Base-by-base conservation (phyloP, 2,113 vertebrate genomes). In the Dicrurus megarhynchus region DNA sequence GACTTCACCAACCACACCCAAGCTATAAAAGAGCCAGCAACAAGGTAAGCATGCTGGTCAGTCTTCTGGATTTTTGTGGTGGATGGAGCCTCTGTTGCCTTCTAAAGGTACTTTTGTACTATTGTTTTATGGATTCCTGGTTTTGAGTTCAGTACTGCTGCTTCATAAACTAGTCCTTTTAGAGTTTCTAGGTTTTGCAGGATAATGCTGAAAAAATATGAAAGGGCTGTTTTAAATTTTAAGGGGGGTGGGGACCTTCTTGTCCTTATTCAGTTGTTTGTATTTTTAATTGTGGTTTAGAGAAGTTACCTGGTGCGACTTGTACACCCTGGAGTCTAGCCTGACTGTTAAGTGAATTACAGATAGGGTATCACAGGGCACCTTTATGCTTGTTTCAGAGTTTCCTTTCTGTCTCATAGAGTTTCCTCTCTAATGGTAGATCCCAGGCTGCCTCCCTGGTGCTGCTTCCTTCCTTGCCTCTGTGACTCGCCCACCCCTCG, bases 11-110 rank as follows among this genome's bases (percentile, higher is more conserved):
- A 67, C 37, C 42, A 27, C 17, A 70, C 16, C 18, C 19, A 11
- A 44, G 21, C 8, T n/a, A 13, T 2, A 33, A 53, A 60, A 73
- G 33, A 23, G 17, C 5, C 19, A 47, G 9, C 21, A 47, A 32
- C 5, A 30, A 2, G 0, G 1, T 0, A 1, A 1, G 0, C 0
- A 0, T 21, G 3, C 0, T 75, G 3, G 0, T 6, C 0, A 0
- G 4, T 53, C 1, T 23, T 27, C 4, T 28, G 47, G 0, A 1
- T 3, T 53, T 70, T 21, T 83, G 21, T 3, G 6, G 6, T 39
- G 3, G 13, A 16, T 28, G 41, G 13, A 8, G 1, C 0, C 0
- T 18, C 16, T 68, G 10, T 6, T 63, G 21, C 14, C 9, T 39
- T 71, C 8, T 56, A 55, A 87, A 60, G 22, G 70, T 60, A 28